phyloP scores from a whole-genome alignment of 2,888 invertebrate genomes.

The Caenorhabditis japonica region DNA sequence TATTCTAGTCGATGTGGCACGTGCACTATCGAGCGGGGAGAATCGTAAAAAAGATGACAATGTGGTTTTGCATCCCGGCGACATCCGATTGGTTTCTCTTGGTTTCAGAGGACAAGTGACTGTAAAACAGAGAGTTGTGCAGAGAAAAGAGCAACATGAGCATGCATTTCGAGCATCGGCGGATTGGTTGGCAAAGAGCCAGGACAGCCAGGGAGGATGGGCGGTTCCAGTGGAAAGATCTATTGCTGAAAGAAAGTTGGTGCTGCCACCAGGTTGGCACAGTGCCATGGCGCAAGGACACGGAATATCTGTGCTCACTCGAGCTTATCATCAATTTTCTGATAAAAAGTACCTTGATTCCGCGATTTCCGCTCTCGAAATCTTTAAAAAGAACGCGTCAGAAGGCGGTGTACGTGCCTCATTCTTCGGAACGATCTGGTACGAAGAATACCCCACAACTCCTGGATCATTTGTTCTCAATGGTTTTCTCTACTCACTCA shows the following conservation, averaged over 20 bases:
- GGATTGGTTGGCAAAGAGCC: slow-evolving; percentile 90
- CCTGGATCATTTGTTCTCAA: slow-evolving; percentile 95
- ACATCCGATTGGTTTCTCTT: slow-evolving; percentile 59
- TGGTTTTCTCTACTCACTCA: slow-evolving; percentile 96
- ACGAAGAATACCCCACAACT: slow-evolving; percentile 97
- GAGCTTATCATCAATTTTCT: slow-evolving; percentile 84
- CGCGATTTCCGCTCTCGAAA: slow-evolving; percentile 86
- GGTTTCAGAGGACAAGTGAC: slow-evolving; percentile 63
- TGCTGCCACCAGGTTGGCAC: slow-evolving; percentile 90
- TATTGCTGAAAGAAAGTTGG: slow-evolving; percentile 84
- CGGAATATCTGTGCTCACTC: slow-evolving; percentile 88
- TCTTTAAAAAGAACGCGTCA: slow-evolving; percentile 81
- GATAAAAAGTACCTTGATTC: slow-evolving; percentile 84
- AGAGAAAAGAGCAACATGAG: slow-evolving; percentile 88
- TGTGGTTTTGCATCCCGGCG: slow-evolving; percentile 56
- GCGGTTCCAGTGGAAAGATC: slow-evolving; percentile 87
- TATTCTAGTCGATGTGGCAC: slow-evolving; percentile 65
- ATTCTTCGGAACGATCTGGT: slow-evolving; percentile 84
- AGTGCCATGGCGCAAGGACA: slow-evolving; percentile 98
- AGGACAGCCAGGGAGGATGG: slow-evolving; percentile 88
- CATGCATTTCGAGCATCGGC: slow-evolving; percentile 92
- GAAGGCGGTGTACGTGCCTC: slow-evolving; percentile 88
- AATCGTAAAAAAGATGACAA: slow-evolving; percentile 53
- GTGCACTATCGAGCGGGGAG: slow-evolving; percentile 62
- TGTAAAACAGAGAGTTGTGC: slow-evolving; percentile 82